These are phyloP conservation scores for Graphium colonna DNA, from an alignment of 2,888 invertebrate species.

Conservation along the genomic window DNA sequence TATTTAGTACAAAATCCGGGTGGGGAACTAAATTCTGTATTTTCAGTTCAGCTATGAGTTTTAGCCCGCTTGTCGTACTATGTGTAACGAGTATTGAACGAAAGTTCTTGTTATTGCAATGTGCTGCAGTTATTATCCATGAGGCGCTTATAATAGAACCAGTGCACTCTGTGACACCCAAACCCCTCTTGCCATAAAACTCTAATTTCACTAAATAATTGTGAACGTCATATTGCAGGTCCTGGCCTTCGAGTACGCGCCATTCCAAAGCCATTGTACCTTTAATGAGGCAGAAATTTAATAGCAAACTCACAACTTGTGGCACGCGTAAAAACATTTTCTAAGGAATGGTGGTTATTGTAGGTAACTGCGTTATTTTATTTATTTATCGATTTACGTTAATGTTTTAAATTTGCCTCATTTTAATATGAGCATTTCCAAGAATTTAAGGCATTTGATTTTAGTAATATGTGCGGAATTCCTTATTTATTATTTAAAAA, in stretches of 20 bases:
- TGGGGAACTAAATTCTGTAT: not conserved
- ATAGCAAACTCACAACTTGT: constrained; percentile 5
- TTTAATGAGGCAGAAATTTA: constrained; percentile 1
- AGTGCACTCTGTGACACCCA: not conserved
- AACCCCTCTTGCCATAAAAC: not conserved
- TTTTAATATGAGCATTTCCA: not conserved
- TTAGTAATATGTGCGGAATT: not conserved
- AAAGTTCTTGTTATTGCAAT: constrained; percentile 1
- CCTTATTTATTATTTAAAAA: not conserved
- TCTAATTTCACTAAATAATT: constrained; percentile 13
- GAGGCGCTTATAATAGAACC: constrained; percentile 9
- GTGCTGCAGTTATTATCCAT: constrained; percentile 19
- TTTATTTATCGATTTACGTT: constrained; percentile 2
- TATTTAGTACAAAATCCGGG: constrained; percentile 1
- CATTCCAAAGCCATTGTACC: constrained; percentile 8
- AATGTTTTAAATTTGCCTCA: not conserved
- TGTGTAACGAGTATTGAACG: not conserved
- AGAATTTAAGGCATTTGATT: not conserved
- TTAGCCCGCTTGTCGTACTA: not conserved
- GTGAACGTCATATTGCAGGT: constrained; percentile 8
- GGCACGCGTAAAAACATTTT: constrained; percentile 14
- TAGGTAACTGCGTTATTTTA: not conserved
- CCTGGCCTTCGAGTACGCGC: constrained; percentile 10
- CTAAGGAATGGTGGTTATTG: not conserved
- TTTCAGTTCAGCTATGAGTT: not conserved